Evolutionary conservation across 1,140 invertebrate genomes (phyloP), one percentile per base, ranked within the genome.

Genomic region (Tetraneura akinire): DNA sequence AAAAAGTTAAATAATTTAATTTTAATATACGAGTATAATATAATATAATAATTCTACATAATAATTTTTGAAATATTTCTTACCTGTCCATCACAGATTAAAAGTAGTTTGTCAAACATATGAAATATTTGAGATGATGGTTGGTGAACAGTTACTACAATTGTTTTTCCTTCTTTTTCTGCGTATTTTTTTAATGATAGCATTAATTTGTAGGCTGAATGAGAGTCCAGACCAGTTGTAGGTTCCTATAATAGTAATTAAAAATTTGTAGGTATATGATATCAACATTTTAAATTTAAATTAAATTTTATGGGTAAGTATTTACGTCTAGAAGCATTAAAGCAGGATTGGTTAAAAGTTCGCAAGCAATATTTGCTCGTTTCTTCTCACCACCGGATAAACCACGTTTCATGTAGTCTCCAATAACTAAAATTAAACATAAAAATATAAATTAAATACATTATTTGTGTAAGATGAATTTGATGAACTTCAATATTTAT

Each of bases 111-210:
- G 86, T 93, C 93, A 84, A 95, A 94, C 88, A 93, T 92, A 86
- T 94, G 92, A 85, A 95, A 96, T 86, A 95, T 94, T 86, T 94
- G 92, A 64, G 93, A 95, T 49, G 93, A 94, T 0, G 94, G 94
- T 85, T 96, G 94, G 85, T 96, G 94, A 14, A 95, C 91, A 29
- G 93, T 93, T 26, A 93, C 89, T 49, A 95, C 90, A 45, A 95
- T 90, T 3, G 92, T 93, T 85, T 94, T 95, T 70, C 92, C 90
- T 85, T 93, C 92, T 81, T 91, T 89, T 80, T 91, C 89, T 0
- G 92, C 92, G 83, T 92, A 94, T 45, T 90, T 88, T 85, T 93
- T 93, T 70, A 95, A 85, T 68, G 89, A 91, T 76, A 88, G 87
- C 88, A 95, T 94, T 68, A 95, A 84, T 82, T 89, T 91, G 81